Evolutionary conservation across 2,113 vertebrate species (phyloP), one percentile per base, ranked within the genome.

Genomic region (Hassar affinis): DNA sequence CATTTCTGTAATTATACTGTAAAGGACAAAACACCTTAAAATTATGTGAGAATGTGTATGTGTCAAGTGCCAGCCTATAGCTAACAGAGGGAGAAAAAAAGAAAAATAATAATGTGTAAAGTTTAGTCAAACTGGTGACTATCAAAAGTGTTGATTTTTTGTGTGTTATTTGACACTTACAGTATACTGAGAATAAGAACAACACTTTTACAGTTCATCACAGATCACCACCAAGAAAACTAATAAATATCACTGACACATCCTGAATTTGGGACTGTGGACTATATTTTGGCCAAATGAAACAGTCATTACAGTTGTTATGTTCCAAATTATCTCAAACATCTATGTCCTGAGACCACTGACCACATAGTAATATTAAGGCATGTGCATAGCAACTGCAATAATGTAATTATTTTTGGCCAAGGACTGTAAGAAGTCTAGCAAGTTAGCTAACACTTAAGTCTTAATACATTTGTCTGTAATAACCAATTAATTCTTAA

Each of bases 1-100:
- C 20, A 83, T 79, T 86, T 78, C 56, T 86, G 33, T 64, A 72
- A 79, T 71, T 82, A 61, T 62, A 0, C 59, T 64, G 77, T 49
- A 69, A 56, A 79, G 45, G 75, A 74, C 52, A 82, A 82, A 69
- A 69, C 66, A 42, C 66, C 12, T 10, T 42, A 22, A 68, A 68
- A 68, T 42, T 38, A 5, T 66, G 62, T 35, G 8, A 33, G 64
- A 42, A 18, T 42, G 7, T 68, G 35, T 42, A 30, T 33, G 17
- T 22, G 35, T 42, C 17, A 38, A 2, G 8, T 38, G 14, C 1
- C 1, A 35, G 56, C 56, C 22, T 17, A 68, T 17, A 38, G 7
- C 61, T 15, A 30, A 17, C 61, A 17, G 12, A 33, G 8, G 22
- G 8, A 68, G 22, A 22, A 22, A 2, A 14, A 4, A 62, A 62